Evolutionary conservation across 1,140 invertebrate genomes (phyloP), one percentile per base, ranked within the genome.

Genomic region (Ostrea denselamellosa): DNA sequence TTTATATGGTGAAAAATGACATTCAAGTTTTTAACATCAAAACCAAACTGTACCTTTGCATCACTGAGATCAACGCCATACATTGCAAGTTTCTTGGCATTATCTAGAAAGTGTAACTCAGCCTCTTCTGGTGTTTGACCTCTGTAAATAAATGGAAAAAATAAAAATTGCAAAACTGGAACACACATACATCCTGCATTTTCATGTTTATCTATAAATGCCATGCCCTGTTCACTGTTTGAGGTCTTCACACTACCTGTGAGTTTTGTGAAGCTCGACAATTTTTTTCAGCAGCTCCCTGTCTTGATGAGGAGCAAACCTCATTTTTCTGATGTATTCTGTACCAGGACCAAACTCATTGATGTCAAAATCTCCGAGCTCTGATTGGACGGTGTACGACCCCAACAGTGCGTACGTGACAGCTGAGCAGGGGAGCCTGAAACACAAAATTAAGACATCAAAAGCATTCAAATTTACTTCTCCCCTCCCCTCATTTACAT

Each of bases 81-180:
- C 98, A 99, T 98, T 8, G 98, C 98, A 92, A 99, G 95, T 95
- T 99, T 99, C 95, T 99, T 99, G 7, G 98, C 98, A 95, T 99
- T 99, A 95, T 99, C 98, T 91, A 99, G 95, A 94, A 98, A 99
- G 94, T 99, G 98, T 28, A 99, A 94, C 94, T 99, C 99, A 8
- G 98, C 98, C 95, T 99, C 98, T 1, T 98, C 98, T 62, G 98
- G 98, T 25, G 98, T 98, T 95, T 99, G 98, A 68, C 98, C 98
- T 94, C 97, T 98, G 94, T 84, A 94, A 95, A 93, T 51, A 85
- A 88, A 87, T 81, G 10, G 22, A 28, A 8, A 28, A 81, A 0
- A n/a, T n/a, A n/a, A 81, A 81, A 28, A 81, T 52, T 8, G 22
- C 14, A 0, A 28, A n/a, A 81, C 22, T 7, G 8, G 5, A 44